Conservation (phyloP, 2,888 invertebrate species). For the Lagria hirta region DNA sequence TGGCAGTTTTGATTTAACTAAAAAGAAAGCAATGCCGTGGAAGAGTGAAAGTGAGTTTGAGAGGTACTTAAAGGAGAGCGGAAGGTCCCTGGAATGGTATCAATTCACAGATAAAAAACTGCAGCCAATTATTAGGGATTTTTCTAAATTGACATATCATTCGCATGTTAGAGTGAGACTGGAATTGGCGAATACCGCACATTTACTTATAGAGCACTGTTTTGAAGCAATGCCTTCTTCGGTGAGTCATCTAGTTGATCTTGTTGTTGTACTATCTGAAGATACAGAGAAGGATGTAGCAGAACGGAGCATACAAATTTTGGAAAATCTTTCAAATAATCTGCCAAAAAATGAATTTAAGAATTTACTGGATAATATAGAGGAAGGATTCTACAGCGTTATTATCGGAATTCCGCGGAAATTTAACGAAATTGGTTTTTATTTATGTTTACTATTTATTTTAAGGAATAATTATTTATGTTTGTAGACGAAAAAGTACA, state of each 20-base stretch:
- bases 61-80: slow-evolving; percentile 48
- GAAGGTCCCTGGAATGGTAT: slow-evolving; percentile 61
- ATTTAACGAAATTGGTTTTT: slow-evolving; percentile 62
- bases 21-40: too few species aligned
- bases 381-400: slow-evolving; percentile 62
- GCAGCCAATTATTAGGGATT: slow-evolving; percentile 55
- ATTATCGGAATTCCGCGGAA: slow-evolving; percentile 67
- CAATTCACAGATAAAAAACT: slow-evolving; percentile 61
- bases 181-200: slow-evolving; percentile 64
- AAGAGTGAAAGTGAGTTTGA: slow-evolving; percentile 46
- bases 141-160: slow-evolving; percentile 61
- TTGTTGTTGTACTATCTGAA: slow-evolving; percentile 67
- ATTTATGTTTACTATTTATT: neutral
- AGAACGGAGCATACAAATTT: slow-evolving; percentile 47
- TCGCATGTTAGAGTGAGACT: slow-evolving; percentile 63
- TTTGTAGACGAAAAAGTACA: slow-evolving; percentile 63
- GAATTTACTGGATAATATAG: slow-evolving; percentile 58
- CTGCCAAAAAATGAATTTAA: slow-evolving; percentile 50
- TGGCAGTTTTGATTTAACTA: neutral
- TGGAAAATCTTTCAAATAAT: slow-evolving; percentile 53
- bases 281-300: slow-evolving; percentile 62
- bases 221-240: slow-evolving; percentile 65
- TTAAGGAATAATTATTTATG: slow-evolving; percentile 23
- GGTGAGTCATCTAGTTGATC: slow-evolving; percentile 64
- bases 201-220: slow-evolving; percentile 62